Evolutionary conservation across 2,888 invertebrate genomes (phyloP), one percentile per base, ranked within the genome.

Genomic region (Gryllus longicercus): DNA sequence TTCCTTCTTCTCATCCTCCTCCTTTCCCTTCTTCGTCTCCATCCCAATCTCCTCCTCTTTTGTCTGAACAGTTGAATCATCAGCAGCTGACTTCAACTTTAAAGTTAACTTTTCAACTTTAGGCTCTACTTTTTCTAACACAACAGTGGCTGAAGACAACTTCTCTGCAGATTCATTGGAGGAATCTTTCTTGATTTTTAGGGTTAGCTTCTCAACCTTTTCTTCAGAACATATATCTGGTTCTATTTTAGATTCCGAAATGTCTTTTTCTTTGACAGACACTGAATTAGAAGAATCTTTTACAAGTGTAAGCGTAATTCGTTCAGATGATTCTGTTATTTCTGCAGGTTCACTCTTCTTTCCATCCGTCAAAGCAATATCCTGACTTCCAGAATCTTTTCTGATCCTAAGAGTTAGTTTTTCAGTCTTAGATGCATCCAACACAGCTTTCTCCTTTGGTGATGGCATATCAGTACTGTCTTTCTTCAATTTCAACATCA

Each of bases 1-100:
- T 89, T 89, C 76, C 88, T 89, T 79, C 88, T 87, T 82, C 87
- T 87, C 84, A 87, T 87, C 85, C 81, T 88, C 87, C 81, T 86
- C 87, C 78, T 63, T 63, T 63, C 16, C 63, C n/a, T 63, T 79
- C 50, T 21, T 11, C n/a, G 12, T 2, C 74, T 25, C 38, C 38
- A 25, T 21, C 51, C 4, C 21, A 38, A 25, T 25, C n/a, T 78
- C 5, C 23, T 75, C 79, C 21, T 63, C 63, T 18, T 63, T n/a
- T 63, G 4, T 63, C 63, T 18, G n/a, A 50, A 23, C 21, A n/a
- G 21, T 11, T 3, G 14, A 12, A 38, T 76, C 38, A 25, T 38
- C 76, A 63, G 16, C 77, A 16, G 18, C 77, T 3, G 77, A 38
- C 25, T 18, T 49, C 49, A 38, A 49, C 23, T 79, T 74, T 49